A percentile compares a stretch with the other conserved stretches of the same genome.
Conservation (phyloP, 1,140 invertebrate species). For the Phocides pigmalion region DNA sequence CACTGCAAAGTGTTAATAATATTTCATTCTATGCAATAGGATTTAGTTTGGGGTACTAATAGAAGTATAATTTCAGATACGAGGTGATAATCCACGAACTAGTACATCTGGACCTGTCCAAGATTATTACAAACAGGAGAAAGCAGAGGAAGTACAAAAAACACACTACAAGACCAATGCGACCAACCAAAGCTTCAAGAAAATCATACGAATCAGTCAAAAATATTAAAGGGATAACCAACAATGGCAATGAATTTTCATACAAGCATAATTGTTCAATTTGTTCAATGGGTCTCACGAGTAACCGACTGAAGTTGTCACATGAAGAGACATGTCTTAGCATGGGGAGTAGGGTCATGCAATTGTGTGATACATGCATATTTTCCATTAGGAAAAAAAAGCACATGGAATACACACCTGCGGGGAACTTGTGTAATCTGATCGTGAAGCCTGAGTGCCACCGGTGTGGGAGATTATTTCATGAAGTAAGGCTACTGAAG, state of each 20-base stretch:
- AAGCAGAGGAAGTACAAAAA: neutral
- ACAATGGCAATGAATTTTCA: too few species aligned
- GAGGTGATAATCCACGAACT: slow-evolving; percentile 42
- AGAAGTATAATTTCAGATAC: slow-evolving; percentile 38
- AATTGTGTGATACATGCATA: slow-evolving; percentile 1
- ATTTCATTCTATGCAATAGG: too few species aligned
- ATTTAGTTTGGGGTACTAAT: too few species aligned
- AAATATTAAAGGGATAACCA: too few species aligned
- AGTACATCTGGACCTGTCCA: slow-evolving; percentile 28
- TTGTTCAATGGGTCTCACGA: neutral
- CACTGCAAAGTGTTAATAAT: too few species aligned
- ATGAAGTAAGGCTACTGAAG: slow-evolving; percentile 34
- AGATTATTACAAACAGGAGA: neutral
- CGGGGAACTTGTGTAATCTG: neutral
- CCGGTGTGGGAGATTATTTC: neutral
- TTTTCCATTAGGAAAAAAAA: neutral
- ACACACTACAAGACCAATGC: too few species aligned
- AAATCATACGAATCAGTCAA: too few species aligned
- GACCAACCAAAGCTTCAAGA: neutral
- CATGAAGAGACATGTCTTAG: neutral
- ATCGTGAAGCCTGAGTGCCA: neutral
- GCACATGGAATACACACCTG: neutral
- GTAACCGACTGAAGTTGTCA: neutral
- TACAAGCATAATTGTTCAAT: neutral
- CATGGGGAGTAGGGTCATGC: neutral